Evolutionary conservation across 2,888 invertebrate species (phyloP).

Genomic region (Hydrotaea cyrtoneurina): DNA sequence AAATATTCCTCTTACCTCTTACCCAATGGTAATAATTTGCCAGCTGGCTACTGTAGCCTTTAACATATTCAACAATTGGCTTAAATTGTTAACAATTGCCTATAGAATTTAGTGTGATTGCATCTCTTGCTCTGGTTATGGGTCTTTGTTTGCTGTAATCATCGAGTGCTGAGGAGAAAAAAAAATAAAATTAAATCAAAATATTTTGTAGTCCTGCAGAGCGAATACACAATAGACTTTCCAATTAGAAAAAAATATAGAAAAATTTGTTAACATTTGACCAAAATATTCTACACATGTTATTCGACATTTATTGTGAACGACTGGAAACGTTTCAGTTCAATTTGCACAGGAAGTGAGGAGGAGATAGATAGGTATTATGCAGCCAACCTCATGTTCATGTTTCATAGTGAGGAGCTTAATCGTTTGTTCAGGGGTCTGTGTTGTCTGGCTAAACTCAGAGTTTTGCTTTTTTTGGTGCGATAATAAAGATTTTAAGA

Average conservation of each 20-base stretch:
- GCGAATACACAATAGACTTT: not conserved
- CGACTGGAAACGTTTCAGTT: too few species aligned
- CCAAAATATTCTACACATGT: too few species aligned
- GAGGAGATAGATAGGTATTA: too few species aligned
- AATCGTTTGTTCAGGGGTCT: too few species aligned
- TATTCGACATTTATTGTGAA: not conserved
- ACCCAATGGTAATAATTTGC: not conserved
- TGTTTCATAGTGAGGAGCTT: too few species aligned
- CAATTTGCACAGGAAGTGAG: too few species aligned
- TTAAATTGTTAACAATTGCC: slow-evolving; percentile 62
- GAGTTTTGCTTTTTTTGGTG: too few species aligned
- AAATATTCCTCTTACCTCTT: too few species aligned
- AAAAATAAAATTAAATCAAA: too few species aligned
- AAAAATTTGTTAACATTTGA: not conserved
- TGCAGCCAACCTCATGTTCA: too few species aligned
- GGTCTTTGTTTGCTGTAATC: not conserved
- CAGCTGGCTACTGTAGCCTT: slow-evolving; percentile 1
- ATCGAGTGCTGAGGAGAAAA: not conserved
- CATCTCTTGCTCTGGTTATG: not conserved
- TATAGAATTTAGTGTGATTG: not conserved
- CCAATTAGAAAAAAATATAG: not conserved
- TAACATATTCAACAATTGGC: slow-evolving; percentile 52
- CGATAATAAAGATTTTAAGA: too few species aligned
- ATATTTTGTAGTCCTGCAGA: not conserved
- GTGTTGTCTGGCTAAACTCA: too few species aligned